Evolutionary conservation across 1,140 invertebrate species (phyloP), one percentile per base, ranked within the genome.

Genomic region (Lasaia peninsularis): DNA sequence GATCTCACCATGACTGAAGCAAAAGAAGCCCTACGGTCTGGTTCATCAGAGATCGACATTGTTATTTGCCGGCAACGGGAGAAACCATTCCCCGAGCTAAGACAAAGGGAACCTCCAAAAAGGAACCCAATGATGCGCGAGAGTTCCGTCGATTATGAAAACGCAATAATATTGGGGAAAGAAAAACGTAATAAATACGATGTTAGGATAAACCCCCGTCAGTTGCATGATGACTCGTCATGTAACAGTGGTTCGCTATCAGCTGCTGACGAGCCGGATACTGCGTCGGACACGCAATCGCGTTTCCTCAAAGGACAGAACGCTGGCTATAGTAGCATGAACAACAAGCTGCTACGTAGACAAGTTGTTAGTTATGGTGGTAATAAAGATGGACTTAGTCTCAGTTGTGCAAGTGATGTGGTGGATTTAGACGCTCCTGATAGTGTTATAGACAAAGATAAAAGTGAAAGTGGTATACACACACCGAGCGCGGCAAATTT

Each of bases 1-100:
- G 94, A 95, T 11, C 80, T 96, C 12, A 93, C 91, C 9, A 94
- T 96, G 89, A 86, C 92, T 1, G 95, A 96, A 87, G 95, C 95
- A 1, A 92, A 93, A 58, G 92, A 93, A 71, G 91, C 94, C 33
- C 85, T 97, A 9, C 90, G 91, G 32, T 91, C 90, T 20, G 91
- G 92, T 0, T 90, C 93, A 11, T 90, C 91, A 11, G 92, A 95
- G 58, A 93, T 96, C 18, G 94, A 96, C 70, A 93, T 96, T 34
- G 92, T 96, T 5, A 92, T 95, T 24, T 92, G 91, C 52, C 88
- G 88, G 60, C 89, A 81, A 63, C 83, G 80, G 16, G 90, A 76
- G 35, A 86, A 76, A 62, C 62, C 31, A 48, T 58, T 61, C 16
- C 35, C 60, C 20, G 77, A 80, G 32, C 34, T 51, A 21, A 66